Percentiles rank a stretch among this genome's conserved stretches.
These are phyloP conservation scores for Eustalomyia histrio DNA, from an alignment of 2,888 invertebrate genomes.

Conservation along the genomic window DNA sequence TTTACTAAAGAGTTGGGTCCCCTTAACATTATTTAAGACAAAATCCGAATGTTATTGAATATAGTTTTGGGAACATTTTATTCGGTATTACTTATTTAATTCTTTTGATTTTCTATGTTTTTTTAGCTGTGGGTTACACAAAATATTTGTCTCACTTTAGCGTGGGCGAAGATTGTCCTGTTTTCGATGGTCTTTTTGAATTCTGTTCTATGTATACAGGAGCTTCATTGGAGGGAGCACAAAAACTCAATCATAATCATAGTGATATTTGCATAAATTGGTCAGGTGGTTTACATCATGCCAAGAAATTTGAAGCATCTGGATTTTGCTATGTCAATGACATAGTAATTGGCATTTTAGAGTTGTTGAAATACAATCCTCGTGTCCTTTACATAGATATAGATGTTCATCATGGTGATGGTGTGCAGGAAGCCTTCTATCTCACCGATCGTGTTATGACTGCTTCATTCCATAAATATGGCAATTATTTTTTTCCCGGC, in stretches of 20 bases:
- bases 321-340: constrained; percentile 99
- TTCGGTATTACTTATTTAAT: background rate
- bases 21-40: no score
- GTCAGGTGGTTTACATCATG: constrained; percentile 99
- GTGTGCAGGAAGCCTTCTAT: constrained; percentile 99
- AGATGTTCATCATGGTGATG: constrained; percentile 97
- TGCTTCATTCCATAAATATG: constrained; percentile 99
- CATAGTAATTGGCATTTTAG: constrained; percentile 97
- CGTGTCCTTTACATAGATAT: constrained; percentile 98
- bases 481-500: constrained; percentile 98
- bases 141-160: constrained; percentile 96
- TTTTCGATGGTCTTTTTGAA: constrained; percentile 97
- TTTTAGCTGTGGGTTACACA: constrained; percentile 84
- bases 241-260: constrained; percentile 95
- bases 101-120: constrained; percentile 12
- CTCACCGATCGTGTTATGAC: constrained; percentile 99
- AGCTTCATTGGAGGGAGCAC: constrained; percentile 97
- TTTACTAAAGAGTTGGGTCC: no score
- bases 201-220: constrained; percentile 99
- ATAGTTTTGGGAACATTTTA: no score
- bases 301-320: constrained; percentile 99
- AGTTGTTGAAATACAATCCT: constrained; percentile 95
- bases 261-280: constrained; percentile 99
- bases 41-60: no score
- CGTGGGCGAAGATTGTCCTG: constrained; percentile 98